Percentiles rank a stretch among this genome's conserved stretches.
Conservation (phyloP, 2,797 vertebrate species). For the Podarcis siculus region DNA sequence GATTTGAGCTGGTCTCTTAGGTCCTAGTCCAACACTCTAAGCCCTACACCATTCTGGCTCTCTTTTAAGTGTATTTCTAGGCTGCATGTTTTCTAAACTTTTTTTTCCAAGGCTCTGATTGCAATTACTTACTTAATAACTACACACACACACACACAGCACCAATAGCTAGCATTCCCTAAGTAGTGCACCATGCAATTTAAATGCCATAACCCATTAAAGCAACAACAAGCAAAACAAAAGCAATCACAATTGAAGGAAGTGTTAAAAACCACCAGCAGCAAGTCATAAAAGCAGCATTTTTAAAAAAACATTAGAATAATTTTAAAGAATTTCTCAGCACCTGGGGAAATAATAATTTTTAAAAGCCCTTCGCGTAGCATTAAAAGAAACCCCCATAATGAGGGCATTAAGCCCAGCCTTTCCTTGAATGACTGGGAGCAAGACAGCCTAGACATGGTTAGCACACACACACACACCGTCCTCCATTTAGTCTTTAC, state of each 20-base stretch:
- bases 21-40: too few relatives aligned
- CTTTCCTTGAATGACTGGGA: not conserved
- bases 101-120: not conserved
- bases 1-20: too few relatives aligned
- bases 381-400: too few relatives aligned
- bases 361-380: too few relatives aligned
- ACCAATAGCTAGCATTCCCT: not conserved
- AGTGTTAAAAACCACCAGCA: too few relatives aligned
- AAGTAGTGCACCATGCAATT: not conserved
- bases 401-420: not conserved
- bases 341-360: too few relatives aligned
- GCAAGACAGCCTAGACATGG: not conserved
- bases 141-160: not conserved
- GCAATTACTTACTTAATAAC: not conserved
- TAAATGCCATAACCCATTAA: not conserved
- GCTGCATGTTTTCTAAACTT: not conserved
- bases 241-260: too few relatives aligned
- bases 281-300: not conserved
- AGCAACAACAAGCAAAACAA: not conserved
- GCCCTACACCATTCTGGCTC: too few relatives aligned
- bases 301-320: too few relatives aligned
- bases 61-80: not conserved
- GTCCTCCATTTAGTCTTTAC: not conserved
- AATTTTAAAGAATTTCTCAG: too few relatives aligned
- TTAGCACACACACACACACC: not conserved